Evolutionary conservation across 1,140 invertebrate species (phyloP).

Genomic region (Fopius arisanus): DNA sequence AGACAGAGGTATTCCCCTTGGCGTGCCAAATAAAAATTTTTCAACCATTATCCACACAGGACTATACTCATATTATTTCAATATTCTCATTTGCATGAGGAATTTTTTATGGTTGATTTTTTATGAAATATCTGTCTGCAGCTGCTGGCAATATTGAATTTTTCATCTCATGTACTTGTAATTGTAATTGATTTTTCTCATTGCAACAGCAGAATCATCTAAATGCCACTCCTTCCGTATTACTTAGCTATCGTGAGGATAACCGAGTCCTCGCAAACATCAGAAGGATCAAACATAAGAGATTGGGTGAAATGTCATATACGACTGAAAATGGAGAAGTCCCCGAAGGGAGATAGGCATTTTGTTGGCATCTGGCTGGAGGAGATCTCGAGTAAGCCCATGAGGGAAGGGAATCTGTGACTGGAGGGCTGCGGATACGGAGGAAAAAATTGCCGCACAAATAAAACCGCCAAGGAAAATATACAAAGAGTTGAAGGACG

Average conservation of each 20-base stretch:
- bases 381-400: not conserved
- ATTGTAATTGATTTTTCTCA: no score
- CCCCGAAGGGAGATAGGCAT: conserved; percentile 3
- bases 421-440: not conserved
- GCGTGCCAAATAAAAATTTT: conserved; percentile 7
- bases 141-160: no score
- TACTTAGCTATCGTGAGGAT: not conserved
- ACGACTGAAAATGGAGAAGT: not conserved
- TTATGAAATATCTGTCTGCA: no score
- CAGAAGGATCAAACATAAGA: not conserved
- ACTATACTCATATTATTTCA: not conserved
- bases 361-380: conserved; percentile 1
- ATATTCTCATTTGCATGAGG: not conserved
- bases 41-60: not conserved
- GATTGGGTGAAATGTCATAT: not conserved
- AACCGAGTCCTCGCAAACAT: not conserved
- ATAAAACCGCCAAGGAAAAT: not conserved
- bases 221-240: no score
- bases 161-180: no score
- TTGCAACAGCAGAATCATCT: no score
- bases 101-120: not conserved
- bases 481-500: not conserved
- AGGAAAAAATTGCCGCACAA: not conserved
- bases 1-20: not conserved
- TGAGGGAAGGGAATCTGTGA: not conserved